A percentile compares a stretch with the other conserved stretches of the same genome.
Evolutionary conservation across 2,797 vertebrate species (phyloP).

Genomic region (Xiphorhynchus erythropygius): DNA sequence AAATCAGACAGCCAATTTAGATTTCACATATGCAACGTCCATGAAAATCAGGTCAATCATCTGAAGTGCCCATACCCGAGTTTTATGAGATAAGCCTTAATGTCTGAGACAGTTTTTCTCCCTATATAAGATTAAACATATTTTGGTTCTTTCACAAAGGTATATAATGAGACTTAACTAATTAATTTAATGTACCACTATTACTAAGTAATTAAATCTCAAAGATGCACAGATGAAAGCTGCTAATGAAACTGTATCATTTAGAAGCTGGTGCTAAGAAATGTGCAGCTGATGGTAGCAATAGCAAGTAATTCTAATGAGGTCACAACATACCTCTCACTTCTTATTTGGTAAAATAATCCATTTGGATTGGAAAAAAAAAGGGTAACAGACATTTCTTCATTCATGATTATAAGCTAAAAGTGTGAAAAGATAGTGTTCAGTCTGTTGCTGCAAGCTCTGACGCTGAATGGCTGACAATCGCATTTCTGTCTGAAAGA

Average conservation of each 20-base stretch:
- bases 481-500: neutral
- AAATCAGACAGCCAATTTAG: neutral
- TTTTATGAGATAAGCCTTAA: neutral
- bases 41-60: neutral
- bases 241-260: neutral
- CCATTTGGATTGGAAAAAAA: neutral
- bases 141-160: neutral
- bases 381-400: neutral
- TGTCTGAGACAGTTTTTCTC: neutral
- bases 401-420: neutral
- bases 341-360: neutral
- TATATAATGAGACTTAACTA: neutral
- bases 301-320: neutral
- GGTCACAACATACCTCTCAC: neutral
- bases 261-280: neutral
- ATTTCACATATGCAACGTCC: neutral
- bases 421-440: neutral
- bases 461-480: neutral
- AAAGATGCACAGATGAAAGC: neutral
- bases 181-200: neutral
- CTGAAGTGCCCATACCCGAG: neutral
- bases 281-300: neutral
- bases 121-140: neutral
- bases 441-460: neutral
- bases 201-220: neutral